A percentile compares a stretch with the other conserved stretches of the same genome.
Conservation (phyloP, 2,113 vertebrate genomes). For the Nestor notabilis region DNA sequence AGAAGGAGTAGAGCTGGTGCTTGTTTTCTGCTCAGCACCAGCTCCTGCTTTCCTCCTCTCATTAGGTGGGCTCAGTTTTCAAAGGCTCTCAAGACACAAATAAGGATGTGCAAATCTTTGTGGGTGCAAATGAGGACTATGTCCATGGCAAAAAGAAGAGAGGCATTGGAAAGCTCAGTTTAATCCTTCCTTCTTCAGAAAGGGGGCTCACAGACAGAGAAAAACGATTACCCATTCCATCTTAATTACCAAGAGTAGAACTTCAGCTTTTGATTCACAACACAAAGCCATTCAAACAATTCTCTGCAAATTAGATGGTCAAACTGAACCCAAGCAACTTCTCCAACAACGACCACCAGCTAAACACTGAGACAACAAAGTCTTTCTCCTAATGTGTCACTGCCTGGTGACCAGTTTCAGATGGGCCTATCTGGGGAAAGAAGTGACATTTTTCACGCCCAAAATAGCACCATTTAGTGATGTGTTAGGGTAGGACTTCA, state of each 20-base stretch:
- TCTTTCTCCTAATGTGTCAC: neutral
- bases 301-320: neutral
- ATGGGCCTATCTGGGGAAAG: neutral
- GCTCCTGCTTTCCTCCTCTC: neutral
- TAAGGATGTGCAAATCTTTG: neutral
- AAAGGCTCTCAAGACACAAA: neutral
- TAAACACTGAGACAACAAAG: neutral
- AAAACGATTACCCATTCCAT: neutral
- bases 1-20: neutral
- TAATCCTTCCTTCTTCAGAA: neutral
- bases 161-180: neutral
- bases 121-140: neutral
- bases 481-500: neutral
- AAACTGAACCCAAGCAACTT: neutral
- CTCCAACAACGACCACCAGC: neutral
- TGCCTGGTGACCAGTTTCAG: neutral
- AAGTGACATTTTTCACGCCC: neutral
- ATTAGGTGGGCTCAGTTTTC: neutral
- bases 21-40: neutral
- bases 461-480: neutral
- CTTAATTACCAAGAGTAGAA: neutral
- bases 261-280: neutral
- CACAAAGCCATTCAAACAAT: neutral
- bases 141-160: accelerated
- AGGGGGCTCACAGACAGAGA: neutral